These are phyloP conservation scores for Stichopus chloronotus DNA, from an alignment of 35 echinoderm and acorn worm species.

Conservation along the genomic window DNA sequence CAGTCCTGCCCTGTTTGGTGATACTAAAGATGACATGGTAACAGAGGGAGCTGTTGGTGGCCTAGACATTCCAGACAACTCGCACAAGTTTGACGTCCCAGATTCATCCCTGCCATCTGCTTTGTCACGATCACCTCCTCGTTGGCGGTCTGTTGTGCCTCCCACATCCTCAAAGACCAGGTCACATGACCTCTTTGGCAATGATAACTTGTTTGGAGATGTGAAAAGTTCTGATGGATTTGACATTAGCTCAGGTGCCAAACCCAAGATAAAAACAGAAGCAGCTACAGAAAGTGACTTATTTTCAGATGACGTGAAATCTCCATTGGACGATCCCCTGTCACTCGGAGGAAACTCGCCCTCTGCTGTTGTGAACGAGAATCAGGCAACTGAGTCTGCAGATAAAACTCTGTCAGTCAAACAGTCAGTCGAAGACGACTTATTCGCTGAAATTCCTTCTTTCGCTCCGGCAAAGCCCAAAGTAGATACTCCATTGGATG, in stretches of 20 bases:
- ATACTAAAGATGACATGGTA: background rate
- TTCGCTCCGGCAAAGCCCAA: background rate
- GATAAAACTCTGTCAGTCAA: background rate
- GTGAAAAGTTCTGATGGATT: background rate
- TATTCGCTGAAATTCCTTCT: constrained; percentile 11
- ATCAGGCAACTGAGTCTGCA: background rate
- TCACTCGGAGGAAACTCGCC: background rate
- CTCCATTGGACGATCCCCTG: constrained; percentile 11
- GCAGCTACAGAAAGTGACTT: background rate
- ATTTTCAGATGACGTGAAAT: background rate
- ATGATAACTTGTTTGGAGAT: constrained; percentile 70
- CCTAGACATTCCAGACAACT: constrained; percentile 29
- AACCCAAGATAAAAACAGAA: constrained; percentile 17
- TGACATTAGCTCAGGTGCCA: background rate
- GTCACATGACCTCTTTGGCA: constrained; percentile 65
- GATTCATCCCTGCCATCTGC: background rate
- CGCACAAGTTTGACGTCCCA: background rate
- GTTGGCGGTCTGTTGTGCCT: constrained; percentile 16
- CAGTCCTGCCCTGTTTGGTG: constrained; percentile 25
- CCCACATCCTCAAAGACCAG: constrained; percentile 16
- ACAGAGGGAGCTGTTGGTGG: background rate
- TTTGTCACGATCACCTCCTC: background rate
- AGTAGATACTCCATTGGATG: background rate
- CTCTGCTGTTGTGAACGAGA: background rate
- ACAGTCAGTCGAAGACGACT: background rate